Conservation (phyloP, 1,140 invertebrate species). For the Eumeta japonica region DNA sequence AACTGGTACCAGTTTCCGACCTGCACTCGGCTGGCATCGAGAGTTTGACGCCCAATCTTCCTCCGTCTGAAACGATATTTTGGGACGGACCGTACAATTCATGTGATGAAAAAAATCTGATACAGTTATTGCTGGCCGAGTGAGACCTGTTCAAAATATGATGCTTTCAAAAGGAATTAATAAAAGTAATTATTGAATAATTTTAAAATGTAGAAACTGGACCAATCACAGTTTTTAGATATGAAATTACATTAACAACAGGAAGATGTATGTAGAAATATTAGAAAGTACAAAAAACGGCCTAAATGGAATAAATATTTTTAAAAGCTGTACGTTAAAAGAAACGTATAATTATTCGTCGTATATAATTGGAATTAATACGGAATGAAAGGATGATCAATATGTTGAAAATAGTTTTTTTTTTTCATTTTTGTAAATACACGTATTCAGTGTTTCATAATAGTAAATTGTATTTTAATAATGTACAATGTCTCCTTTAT, state of each 20-base stretch:
- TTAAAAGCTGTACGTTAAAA: not conserved
- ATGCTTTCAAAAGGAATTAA: not conserved
- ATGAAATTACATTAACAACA: not conserved
- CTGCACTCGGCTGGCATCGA: no score
- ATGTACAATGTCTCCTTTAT: not conserved
- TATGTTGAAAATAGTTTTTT: no score
- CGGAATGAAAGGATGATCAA: no score
- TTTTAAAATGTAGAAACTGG: no score
- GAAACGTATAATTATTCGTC: no score
- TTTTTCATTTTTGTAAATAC: not conserved
- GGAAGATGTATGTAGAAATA: not conserved
- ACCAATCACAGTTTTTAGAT: no score
- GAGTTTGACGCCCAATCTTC: no score
- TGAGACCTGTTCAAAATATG: not conserved
- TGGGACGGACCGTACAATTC: no score
- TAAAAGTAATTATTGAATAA: not conserved
- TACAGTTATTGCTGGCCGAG: not conserved
- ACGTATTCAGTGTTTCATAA: not conserved
- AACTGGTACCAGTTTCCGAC: no score
- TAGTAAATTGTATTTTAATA: not conserved
- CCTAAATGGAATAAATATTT: not conserved
- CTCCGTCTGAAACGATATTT: no score
- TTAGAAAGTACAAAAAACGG: not conserved
- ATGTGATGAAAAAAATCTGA: no score
- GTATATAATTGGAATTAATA: no score